Evolutionary conservation across 2,113 vertebrate genomes (phyloP).

Genomic region (Panurus biarmicus): DNA sequence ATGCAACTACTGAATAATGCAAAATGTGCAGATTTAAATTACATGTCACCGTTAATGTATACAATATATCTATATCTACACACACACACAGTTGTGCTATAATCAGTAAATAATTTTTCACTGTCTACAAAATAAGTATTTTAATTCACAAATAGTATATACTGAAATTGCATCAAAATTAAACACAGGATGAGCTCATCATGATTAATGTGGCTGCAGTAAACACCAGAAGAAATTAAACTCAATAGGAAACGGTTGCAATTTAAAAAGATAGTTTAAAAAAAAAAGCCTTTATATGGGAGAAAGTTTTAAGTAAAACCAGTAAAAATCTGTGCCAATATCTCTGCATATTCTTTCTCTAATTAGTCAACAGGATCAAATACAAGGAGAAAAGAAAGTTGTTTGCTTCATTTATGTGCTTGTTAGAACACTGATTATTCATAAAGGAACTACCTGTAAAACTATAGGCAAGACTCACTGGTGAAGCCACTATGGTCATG

Average conservation of each 20-base stretch:
- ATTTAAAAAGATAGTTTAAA: not conserved
- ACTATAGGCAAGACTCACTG: not conserved
- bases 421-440: conserved; percentile 4
- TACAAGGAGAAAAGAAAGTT: not conserved
- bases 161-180: conserved; percentile 43
- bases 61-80: conserved; percentile 49
- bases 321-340: not conserved
- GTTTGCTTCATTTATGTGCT: not conserved
- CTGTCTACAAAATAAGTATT: conserved; percentile 58
- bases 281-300: not conserved
- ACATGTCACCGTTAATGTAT: conserved; percentile 54
- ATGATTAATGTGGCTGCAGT: conserved; percentile 32
- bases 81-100: not conserved
- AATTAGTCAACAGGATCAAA: conserved; percentile 43
- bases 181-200: conserved; percentile 32
- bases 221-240: conserved; percentile 12
- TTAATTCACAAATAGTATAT: conserved; percentile 49
- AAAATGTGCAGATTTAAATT: conserved; percentile 66
- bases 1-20: conserved; percentile 64
- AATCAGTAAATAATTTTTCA: conserved; percentile 66
- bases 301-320: not conserved
- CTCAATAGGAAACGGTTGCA: not conserved
- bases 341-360: not conserved
- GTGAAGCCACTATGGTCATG: not conserved
- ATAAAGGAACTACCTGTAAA: not conserved